Evolutionary conservation across 2,888 invertebrate species (phyloP).

Genomic region (Eurytoma adleriae): DNA sequence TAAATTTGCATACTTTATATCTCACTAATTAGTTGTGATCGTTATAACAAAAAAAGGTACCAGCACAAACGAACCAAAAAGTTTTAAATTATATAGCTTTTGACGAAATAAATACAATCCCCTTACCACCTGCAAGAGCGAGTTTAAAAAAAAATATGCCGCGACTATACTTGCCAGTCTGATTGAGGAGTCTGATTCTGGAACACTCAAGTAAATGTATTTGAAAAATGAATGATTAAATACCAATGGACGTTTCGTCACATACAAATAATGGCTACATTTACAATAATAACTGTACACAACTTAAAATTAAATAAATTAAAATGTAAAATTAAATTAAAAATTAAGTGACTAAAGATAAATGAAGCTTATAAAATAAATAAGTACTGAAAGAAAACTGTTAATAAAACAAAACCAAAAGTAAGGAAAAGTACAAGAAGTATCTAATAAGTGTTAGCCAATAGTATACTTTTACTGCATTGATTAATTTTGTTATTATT

Average conservation of each 20-base stretch:
- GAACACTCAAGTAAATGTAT: constrained; percentile 62
- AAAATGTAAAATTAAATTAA: constrained; percentile 27
- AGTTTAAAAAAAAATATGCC: constrained; percentile 17
- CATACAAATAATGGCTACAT: constrained; percentile 29
- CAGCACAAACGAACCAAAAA: too few relatives aligned
- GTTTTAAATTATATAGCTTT: not conserved
- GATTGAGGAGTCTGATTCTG: constrained; percentile 59
- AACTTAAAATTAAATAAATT: constrained; percentile 34
- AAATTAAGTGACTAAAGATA: constrained; percentile 48
- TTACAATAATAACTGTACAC: constrained; percentile 25
- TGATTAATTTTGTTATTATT: constrained; percentile 53
- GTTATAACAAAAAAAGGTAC: too few relatives aligned
- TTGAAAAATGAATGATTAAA: constrained; percentile 19
- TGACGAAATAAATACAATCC: not conserved
- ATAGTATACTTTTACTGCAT: constrained; percentile 42
- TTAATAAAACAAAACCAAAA: constrained; percentile 51
- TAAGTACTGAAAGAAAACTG: constrained; percentile 5
- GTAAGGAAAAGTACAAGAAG: constrained; percentile 36
- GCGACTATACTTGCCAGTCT: constrained; percentile 50
- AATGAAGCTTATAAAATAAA: constrained; percentile 24
- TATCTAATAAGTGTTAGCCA: constrained; percentile 35
- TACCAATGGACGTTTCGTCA: constrained; percentile 48
- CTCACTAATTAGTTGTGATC: too few relatives aligned
- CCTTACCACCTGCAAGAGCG: constrained; percentile 19
- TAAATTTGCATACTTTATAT: too few relatives aligned